Percentiles rank a stretch among this genome's conserved stretches.
These are phyloP conservation scores for Drosophila lacicola DNA, from an alignment of 2,888 invertebrate genomes.

Conservation along the genomic window DNA sequence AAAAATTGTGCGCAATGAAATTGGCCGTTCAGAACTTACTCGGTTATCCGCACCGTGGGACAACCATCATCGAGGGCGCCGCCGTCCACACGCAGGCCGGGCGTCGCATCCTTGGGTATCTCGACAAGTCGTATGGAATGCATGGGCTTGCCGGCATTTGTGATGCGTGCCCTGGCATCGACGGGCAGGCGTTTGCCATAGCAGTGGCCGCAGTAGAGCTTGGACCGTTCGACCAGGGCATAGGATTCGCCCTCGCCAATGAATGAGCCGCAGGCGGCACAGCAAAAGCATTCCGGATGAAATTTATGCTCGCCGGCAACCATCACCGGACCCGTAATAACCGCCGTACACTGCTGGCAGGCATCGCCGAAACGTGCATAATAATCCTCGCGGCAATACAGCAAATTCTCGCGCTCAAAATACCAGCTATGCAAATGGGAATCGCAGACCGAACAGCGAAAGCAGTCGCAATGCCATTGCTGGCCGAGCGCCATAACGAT, in stretches of 20 bases:
- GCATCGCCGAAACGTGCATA: conserved; percentile 94
- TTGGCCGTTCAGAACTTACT: conserved; percentile 85
- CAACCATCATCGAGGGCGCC: conserved; percentile 82
- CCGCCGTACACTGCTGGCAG: conserved; percentile 92
- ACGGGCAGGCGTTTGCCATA: conserved; percentile 86
- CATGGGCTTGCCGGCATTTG: conserved; percentile 86
- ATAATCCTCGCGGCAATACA: conserved; percentile 96
- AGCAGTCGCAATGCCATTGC: conserved; percentile 96
- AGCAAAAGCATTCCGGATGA: conserved; percentile 98
- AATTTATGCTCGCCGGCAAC: conserved; percentile 97
- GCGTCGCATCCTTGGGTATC: conserved; percentile 88
- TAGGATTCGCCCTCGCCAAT: conserved; percentile 97
- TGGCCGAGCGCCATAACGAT: conserved; percentile 92
- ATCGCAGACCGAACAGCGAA: conserved; percentile 96
- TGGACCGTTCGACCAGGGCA: conserved; percentile 95
- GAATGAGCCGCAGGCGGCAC: conserved; percentile 91
- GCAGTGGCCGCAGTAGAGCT: conserved; percentile 93
- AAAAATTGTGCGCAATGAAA: background rate
- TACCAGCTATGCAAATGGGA: conserved; percentile 95
- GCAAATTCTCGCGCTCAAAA: conserved; percentile 94
- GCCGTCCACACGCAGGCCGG: conserved; percentile 87
- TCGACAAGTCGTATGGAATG: conserved; percentile 94
- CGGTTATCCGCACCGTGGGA: conserved; percentile 89
- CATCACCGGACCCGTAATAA: conserved; percentile 94
- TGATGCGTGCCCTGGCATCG: conserved; percentile 60